phyloP scores from a whole-genome alignment of 2,797 vertebrate genomes.

The Pseudomugil gertrudae region DNA sequence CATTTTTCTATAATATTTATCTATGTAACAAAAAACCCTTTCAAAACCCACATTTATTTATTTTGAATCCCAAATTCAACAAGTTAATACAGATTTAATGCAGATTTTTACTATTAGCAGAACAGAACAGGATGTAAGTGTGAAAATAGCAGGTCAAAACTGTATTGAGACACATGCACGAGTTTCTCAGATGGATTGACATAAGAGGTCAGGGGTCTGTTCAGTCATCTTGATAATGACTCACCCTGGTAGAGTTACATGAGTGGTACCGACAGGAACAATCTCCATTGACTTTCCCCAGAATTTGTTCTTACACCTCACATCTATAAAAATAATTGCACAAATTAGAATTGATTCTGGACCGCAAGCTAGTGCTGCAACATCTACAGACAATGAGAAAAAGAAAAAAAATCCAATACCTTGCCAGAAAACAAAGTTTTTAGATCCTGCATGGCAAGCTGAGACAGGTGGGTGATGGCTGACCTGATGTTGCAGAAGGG shows the following conservation, averaged over 20 bases:
- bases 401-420: slow-evolving; percentile 77
- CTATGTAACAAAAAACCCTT: background rate
- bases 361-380: background rate
- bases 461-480: slow-evolving; percentile 98
- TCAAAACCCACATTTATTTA: background rate
- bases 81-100: background rate
- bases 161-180: background rate
- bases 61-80: background rate
- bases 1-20: background rate
- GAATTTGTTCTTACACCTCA: slow-evolving; percentile 99
- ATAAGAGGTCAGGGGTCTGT: background rate
- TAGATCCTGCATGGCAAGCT: slow-evolving; percentile 94
- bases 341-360: slow-evolving; percentile 18
- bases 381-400: background rate
- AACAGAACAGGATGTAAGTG: background rate
- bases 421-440: slow-evolving; percentile 97
- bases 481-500: slow-evolving; percentile 81
- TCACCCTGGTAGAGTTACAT: slow-evolving; percentile 91
- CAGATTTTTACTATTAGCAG: background rate
- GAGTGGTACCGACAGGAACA: slow-evolving; percentile 92
- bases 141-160: slow-evolving; percentile 6
- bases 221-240: slow-evolving; percentile 51
- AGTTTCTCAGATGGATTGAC: background rate
- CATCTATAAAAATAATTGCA: slow-evolving; percentile 78
- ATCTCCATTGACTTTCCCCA: slow-evolving; percentile 99